Base-by-base conservation (phyloP, 2,797 vertebrate genomes). In the Liparis tanakae region DNA sequence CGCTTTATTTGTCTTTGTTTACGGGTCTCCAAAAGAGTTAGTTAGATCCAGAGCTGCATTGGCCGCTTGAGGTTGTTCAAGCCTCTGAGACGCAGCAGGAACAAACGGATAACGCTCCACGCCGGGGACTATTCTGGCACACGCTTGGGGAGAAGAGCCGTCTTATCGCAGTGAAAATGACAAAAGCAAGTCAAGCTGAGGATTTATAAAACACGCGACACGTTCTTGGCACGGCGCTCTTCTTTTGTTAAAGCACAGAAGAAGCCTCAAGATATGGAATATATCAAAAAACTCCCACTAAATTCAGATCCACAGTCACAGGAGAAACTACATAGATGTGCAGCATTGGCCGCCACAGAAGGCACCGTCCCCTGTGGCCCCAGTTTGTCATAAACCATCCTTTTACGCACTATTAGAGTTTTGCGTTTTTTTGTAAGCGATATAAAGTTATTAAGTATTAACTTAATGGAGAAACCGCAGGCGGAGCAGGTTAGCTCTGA, bases 181-280 rank as follows among this genome's bases (percentile, higher is more conserved):
- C 66, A 7, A 72, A 79, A 70, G 68, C 81, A 65, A 72, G 50
- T 80, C 80, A 74, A 53, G 80, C 81, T 54, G 73, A 33, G n/a
- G 80, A 86, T 83, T 80, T 64, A 85, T 87, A 83, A 90, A 84
- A 75, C 14, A 83, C 33, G 36, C 70, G 82, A 85, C 85, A 75
- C 4, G 17, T 82, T 83, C 76, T 86, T 90, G 89, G 89, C 85
- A 25, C n/a, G 0, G 18, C 7, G 17, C 6, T 63, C 77, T 72
- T 69, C 76, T 87, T 85, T 85, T 88, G 78, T 87, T 87, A 41
- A 70, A 78, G 58, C 62, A n/a, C 67, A 76, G 60, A 76, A 48
- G 67, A 79, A 53, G 58, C 25, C 22, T 71, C 13, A 8, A 74
- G 43, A 73, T 78, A 41, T 53, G 68, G 70, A 63, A 77, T 68